Evolutionary conservation across 1,140 invertebrate genomes (phyloP), one percentile per base, ranked within the genome.

Genomic region (Delia radicum): DNA sequence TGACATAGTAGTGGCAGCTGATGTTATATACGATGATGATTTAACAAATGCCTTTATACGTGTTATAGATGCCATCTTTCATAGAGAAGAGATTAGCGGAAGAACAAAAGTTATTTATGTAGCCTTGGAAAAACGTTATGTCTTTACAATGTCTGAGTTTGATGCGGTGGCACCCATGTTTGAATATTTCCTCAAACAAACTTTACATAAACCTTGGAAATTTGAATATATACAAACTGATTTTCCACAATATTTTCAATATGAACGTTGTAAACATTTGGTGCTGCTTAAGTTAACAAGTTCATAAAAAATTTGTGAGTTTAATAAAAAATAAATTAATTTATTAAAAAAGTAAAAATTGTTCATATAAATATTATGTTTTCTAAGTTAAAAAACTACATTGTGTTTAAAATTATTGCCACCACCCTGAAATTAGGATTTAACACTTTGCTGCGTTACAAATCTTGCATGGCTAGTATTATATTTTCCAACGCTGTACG

Each of bases 21-120:
- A 95, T 89, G 94, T 96, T 7, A 92, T 97, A 31, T 97, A 97
- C 87, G 93, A 96, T 83, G 92, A 95, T 77, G 89, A 91, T 75
- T 89, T 96, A 26, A 97, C 95, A 7, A 90, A 94, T 76, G 93
- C 92, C 0, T 96, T 97, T 81, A 89, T 96, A 2, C 86, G 88
- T 12, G 94, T 94, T 0, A 87, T 96, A 65, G 89, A 91, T 77
- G 90, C 91, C 79, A 87, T 96, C 8, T 86, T 96, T 37, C 87
- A 87, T 28, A 87, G 87, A 1, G 87, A 89, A 13, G 88, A 87
- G 2, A 82, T 87, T 46, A 93, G 76, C 0, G 71, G 74, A 6
- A 73, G 77, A 61, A 24, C 73, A 37, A 86, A 93, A 86, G 89
- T 86, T 7, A 86, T 94, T n/a, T 95, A 93, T 78, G 88, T 97